Percentiles rank a stretch among this genome's conserved stretches.
phyloP scores from a whole-genome alignment of 1,140 invertebrate genomes.

The Halyomorpha halys region DNA sequence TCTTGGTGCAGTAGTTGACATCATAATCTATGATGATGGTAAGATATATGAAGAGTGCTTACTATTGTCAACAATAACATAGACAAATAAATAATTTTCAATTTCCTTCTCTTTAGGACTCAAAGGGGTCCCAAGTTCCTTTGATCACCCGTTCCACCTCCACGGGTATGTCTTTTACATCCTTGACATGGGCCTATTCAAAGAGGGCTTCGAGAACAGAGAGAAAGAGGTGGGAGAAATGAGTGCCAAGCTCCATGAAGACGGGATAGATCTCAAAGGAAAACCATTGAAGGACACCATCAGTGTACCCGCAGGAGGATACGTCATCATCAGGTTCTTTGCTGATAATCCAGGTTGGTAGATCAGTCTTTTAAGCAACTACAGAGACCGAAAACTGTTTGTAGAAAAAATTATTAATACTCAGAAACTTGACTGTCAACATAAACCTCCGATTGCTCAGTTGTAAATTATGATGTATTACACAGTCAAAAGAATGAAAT shows the following conservation, averaged over 20 bases:
- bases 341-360: slow-evolving; percentile 42
- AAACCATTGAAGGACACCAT: slow-evolving; percentile 81
- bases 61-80: too few species aligned
- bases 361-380: too few species aligned
- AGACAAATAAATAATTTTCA: not conserved
- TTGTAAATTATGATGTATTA: too few species aligned
- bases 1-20: slow-evolving; percentile 25
- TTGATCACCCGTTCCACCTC: slow-evolving; percentile 82
- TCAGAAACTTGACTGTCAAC: too few species aligned
- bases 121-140: slow-evolving; percentile 22
- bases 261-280: slow-evolving; percentile 53
- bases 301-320: slow-evolving; percentile 85
- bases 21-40: slow-evolving; percentile 28
- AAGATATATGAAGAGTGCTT: not conserved
- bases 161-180: slow-evolving; percentile 79
- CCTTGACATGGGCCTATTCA: slow-evolving; percentile 29
- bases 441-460: too few species aligned
- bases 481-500: too few species aligned
- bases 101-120: not conserved
- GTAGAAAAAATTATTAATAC: too few species aligned
- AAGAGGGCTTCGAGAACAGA: slow-evolving; percentile 49
- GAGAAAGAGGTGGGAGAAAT: slow-evolving; percentile 55
- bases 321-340: slow-evolving; percentile 43
- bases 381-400: too few species aligned
- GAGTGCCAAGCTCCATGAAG: slow-evolving; percentile 56